Percentiles rank a stretch among this genome's conserved stretches.
phyloP scores from a whole-genome alignment of 2,113 vertebrate species.

The Garra rufa region DNA sequence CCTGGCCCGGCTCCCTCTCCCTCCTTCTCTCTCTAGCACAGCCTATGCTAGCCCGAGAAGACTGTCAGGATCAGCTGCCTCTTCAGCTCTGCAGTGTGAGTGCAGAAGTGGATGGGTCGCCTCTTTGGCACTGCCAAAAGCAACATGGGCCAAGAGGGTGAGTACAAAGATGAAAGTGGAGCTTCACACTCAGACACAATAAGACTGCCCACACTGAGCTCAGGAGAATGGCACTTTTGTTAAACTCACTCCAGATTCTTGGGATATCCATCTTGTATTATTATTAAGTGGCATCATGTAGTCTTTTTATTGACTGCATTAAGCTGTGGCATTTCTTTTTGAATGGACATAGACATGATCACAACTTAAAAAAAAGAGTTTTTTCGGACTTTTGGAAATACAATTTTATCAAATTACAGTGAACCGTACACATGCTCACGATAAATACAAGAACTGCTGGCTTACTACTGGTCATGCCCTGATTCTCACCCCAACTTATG shows the following conservation, averaged over 20 bases:
- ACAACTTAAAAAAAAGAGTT: too few relatives aligned
- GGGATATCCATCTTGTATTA: conserved; percentile 37
- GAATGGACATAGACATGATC: neutral
- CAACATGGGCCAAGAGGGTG: conserved; percentile 52
- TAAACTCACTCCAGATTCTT: conserved; percentile 13
- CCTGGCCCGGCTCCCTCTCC: conserved; percentile 74
- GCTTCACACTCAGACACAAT: conserved; percentile 43
- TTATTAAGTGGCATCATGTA: conserved; percentile 30
- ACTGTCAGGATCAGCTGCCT: conserved; percentile 70
- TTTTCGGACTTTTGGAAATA: too few relatives aligned
- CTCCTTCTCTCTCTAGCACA: conserved; percentile 57
- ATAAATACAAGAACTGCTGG: neutral
- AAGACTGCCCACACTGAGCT: conserved; percentile 35
- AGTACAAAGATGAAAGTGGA: conserved; percentile 42
- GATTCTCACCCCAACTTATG: neutral
- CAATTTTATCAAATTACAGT: too few relatives aligned
- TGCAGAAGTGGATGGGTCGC: conserved; percentile 53
- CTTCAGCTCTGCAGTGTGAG: conserved; percentile 61
- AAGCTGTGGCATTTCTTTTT: conserved; percentile 15
- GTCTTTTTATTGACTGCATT: conserved; percentile 16
- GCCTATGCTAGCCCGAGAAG: conserved; percentile 58
- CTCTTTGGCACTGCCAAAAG: conserved; percentile 61
- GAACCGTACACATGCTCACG: neutral
- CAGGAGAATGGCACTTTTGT: conserved; percentile 36
- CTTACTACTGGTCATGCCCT: neutral